Evolutionary conservation across 1,140 invertebrate species (phyloP).

Genomic region (Nephila pilipes): DNA sequence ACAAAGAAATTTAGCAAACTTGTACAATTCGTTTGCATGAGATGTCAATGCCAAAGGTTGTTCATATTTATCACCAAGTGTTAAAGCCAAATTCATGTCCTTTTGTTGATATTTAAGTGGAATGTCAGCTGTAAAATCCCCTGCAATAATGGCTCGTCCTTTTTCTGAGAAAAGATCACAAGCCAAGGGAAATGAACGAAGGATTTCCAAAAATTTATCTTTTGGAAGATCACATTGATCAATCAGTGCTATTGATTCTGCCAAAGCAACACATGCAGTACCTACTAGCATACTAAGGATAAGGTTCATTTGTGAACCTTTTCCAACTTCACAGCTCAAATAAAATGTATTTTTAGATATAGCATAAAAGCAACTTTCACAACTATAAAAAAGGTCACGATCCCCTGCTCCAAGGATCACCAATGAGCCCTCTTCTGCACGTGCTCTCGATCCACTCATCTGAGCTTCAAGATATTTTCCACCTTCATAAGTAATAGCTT

Average conservation of each 20-base stretch:
- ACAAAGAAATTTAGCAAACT: slow-evolving; percentile 95
- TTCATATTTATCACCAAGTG: slow-evolving; percentile 92
- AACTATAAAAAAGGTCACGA: slow-evolving; percentile 89
- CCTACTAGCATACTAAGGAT: slow-evolving; percentile 94
- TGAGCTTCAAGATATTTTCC: slow-evolving; percentile 94
- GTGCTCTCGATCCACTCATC: neutral
- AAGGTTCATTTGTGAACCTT: slow-evolving; percentile 96
- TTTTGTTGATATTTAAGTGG: slow-evolving; percentile 96
- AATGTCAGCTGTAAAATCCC: slow-evolving; percentile 86
- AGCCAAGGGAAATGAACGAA: slow-evolving; percentile 85
- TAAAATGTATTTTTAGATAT: slow-evolving; percentile 96
- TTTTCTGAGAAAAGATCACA: slow-evolving; percentile 92
- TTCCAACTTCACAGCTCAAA: slow-evolving; percentile 91
- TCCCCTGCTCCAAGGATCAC: slow-evolving; percentile 14
- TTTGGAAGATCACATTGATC: slow-evolving; percentile 94
- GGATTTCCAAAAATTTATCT: slow-evolving; percentile 93
- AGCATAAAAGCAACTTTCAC: slow-evolving; percentile 93
- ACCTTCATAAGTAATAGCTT: slow-evolving; percentile 92
- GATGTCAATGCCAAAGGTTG: slow-evolving; percentile 95
- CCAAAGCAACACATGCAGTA: slow-evolving; percentile 91
- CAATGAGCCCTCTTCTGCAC: neutral
- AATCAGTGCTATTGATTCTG: slow-evolving; percentile 95
- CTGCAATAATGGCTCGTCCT: slow-evolving; percentile 90
- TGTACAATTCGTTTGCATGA: slow-evolving; percentile 96
- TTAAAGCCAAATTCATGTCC: slow-evolving; percentile 92